phyloP scores from a whole-genome alignment of 2,888 invertebrate species.

The Synanthedon andrenaeformis region DNA sequence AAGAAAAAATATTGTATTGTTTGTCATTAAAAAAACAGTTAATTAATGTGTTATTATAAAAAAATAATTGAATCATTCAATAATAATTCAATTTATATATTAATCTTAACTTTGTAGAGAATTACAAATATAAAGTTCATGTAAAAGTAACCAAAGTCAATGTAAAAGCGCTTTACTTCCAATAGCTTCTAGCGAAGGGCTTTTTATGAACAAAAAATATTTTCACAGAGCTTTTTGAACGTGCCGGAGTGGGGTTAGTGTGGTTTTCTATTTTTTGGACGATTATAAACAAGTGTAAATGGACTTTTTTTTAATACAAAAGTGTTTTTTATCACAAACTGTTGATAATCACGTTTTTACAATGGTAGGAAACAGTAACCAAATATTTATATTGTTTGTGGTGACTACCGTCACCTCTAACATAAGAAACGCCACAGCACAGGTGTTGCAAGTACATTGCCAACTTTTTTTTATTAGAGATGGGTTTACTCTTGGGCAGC shows the following conservation, averaged over 20 bases:
- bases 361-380: not conserved
- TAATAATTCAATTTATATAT: no score
- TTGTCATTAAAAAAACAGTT: no score
- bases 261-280: not conserved
- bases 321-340: not conserved
- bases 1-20: no score
- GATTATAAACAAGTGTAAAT: not conserved
- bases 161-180: not conserved
- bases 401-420: not conserved
- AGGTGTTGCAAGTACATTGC: no score
- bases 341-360: not conserved
- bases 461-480: no score
- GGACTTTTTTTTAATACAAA: not conserved
- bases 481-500: no score
- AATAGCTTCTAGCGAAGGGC: not conserved
- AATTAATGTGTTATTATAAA: no score
- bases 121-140: no score
- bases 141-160: not conserved
- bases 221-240: not conserved
- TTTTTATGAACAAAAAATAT: constrained; percentile 4
- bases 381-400: not conserved
- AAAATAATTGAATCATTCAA: no score
- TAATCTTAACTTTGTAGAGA: no score
- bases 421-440: no score
- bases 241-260: not conserved